These are phyloP conservation scores for Rotaria macrura DNA, from an alignment of 2,888 invertebrate genomes.

Conservation along the genomic window DNA sequence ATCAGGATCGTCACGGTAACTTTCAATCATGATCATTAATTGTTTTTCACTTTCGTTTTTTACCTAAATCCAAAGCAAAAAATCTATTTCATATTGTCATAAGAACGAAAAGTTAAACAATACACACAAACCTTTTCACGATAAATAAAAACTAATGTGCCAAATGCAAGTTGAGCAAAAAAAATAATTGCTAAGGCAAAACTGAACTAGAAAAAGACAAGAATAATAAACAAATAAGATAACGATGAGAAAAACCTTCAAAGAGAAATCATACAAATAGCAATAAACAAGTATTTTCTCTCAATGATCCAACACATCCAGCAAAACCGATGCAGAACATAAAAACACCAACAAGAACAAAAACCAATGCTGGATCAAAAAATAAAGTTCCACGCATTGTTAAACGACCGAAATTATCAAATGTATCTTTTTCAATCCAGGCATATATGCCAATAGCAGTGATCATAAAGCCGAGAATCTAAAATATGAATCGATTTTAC, in stretches of 20 bases:
- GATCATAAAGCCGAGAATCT: conserved; percentile 72
- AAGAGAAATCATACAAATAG: neutral
- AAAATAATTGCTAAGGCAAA: conserved; percentile 76
- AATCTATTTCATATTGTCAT: no score
- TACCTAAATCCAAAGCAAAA: conserved; percentile 28
- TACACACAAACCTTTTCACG: conserved; percentile 38
- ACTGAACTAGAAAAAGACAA: conserved; percentile 66
- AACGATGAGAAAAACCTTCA: no score
- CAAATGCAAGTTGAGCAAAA: conserved; percentile 75
- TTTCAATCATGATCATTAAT: conserved; percentile 80
- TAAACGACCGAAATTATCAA: conserved; percentile 85
- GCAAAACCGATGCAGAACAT: conserved; percentile 92
- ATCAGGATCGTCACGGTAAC: conserved; percentile 92
- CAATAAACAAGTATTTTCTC: conserved; percentile 54
- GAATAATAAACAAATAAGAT: no score
- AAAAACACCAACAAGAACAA: conserved; percentile 79
- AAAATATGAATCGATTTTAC: neutral
- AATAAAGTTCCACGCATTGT: conserved; percentile 61
- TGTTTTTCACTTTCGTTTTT: conserved; percentile 42
- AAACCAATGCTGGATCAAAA: conserved; percentile 84
- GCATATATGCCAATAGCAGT: conserved; percentile 89
- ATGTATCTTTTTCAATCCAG: conserved; percentile 91
- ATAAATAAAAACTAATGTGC: conserved; percentile 80
- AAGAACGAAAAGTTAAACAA: neutral
- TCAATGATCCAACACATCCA: conserved; percentile 78